A percentile compares a stretch with the other conserved stretches of the same genome.
Evolutionary conservation across 2,888 invertebrate species (phyloP).

Genomic region (Caenorhabditis afra): DNA sequence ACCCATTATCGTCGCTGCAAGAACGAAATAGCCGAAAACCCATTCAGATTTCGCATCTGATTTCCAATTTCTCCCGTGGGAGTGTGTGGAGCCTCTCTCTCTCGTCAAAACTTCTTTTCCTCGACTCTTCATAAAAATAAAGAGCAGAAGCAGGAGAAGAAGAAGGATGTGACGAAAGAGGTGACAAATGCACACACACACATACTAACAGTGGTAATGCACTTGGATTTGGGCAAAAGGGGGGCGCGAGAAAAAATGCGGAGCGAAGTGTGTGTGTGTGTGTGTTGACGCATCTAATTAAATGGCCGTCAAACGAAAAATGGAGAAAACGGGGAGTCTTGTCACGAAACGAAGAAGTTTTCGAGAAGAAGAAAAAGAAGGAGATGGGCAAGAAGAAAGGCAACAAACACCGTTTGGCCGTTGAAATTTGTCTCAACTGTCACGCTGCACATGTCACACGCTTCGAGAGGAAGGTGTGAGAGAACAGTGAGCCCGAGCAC

Average conservation of each 20-base stretch:
- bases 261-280: background rate
- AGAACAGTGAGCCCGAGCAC: background rate
- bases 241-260: background rate
- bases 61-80: too few relatives aligned
- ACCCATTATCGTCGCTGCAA: too few relatives aligned
- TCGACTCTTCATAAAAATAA: background rate
- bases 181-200: background rate
- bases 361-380: background rate
- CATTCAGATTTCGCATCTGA: too few relatives aligned
- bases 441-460: too few relatives aligned
- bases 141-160: background rate
- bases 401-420: too few relatives aligned
- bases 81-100: background rate
- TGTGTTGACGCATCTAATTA: conserved; percentile 17
- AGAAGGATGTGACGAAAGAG: too few relatives aligned
- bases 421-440: too few relatives aligned
- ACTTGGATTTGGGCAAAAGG: conserved; percentile 6
- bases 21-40: too few relatives aligned
- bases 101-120: background rate
- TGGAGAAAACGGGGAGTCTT: background rate
- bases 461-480: too few relatives aligned
- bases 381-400: background rate
- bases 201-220: conserved; percentile 3
- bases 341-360: background rate
- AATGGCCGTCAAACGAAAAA: conserved; percentile 16